Evolutionary conservation across 2,888 invertebrate genomes (phyloP).

Genomic region (Acrobasis suavella): DNA sequence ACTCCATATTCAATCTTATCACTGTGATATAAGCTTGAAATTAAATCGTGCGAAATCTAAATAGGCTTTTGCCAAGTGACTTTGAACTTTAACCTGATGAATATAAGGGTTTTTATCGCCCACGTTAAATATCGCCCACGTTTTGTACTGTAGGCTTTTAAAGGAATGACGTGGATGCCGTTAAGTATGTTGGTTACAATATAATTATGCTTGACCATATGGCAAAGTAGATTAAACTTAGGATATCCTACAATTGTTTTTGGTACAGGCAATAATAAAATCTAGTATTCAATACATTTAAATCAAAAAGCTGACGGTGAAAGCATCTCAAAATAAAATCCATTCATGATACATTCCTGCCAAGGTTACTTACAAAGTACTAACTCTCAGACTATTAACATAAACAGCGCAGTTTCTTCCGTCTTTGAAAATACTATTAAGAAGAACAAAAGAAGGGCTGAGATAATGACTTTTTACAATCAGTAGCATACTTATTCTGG

Average conservation of each 20-base stretch:
- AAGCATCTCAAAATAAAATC: too few species aligned
- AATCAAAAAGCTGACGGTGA: too few species aligned
- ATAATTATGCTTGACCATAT: slow-evolving; percentile 1
- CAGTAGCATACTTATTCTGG: too few species aligned
- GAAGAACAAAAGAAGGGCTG: too few species aligned
- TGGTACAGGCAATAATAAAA: too few species aligned
- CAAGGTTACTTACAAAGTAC: too few species aligned
- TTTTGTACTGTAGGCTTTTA: slow-evolving; percentile 19
- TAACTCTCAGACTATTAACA: too few species aligned
- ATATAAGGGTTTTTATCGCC: slow-evolving; percentile 9
- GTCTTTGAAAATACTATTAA: too few species aligned
- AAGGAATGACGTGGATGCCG: slow-evolving; percentile 14
- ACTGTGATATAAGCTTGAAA: not conserved
- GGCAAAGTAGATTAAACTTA: not conserved
- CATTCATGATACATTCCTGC: too few species aligned
- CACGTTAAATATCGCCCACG: slow-evolving; percentile 19
- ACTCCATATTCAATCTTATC: not conserved
- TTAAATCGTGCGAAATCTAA: not conserved
- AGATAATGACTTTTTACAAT: too few species aligned
- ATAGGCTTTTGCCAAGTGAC: not conserved
- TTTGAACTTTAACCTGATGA: slow-evolving; percentile 7
- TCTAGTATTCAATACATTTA: too few species aligned
- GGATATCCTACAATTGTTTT: not conserved
- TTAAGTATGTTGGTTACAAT: slow-evolving; percentile 4
- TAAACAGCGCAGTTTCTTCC: too few species aligned